A percentile compares a stretch with the other conserved stretches of the same genome.
These are phyloP conservation scores for Gadopsis marmoratus DNA, from an alignment of 2,797 vertebrate genomes.

Conservation along the genomic window DNA sequence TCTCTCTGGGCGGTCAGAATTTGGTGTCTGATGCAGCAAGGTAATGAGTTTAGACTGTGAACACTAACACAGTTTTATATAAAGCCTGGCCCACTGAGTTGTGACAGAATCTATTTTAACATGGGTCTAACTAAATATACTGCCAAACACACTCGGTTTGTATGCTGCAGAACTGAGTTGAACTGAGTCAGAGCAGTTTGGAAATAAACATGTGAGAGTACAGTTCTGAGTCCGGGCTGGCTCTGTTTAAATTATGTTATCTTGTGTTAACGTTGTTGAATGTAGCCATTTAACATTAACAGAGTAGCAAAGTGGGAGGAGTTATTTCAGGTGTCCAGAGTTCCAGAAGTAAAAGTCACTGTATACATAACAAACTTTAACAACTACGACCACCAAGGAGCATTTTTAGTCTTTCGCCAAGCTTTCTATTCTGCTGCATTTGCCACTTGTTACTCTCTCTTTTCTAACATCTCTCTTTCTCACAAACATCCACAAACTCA, in stretches of 20 bases:
- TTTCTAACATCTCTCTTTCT: background rate
- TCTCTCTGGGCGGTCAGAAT: slow-evolving; percentile 55
- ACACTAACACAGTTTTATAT: slow-evolving; percentile 75
- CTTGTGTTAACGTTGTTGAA: background rate
- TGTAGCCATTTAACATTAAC: background rate
- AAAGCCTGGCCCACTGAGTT: slow-evolving; percentile 58
- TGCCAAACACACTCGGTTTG: slow-evolving; percentile 39
- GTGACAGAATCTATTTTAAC: slow-evolving; percentile 60
- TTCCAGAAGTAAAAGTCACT: background rate
- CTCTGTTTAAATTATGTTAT: background rate
- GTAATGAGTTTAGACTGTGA: slow-evolving; percentile 75
- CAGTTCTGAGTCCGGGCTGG: background rate
- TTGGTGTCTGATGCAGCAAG: slow-evolving; percentile 53
- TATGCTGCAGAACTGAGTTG: slow-evolving; percentile 15
- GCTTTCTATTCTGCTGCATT: background rate
- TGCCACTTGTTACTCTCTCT: background rate
- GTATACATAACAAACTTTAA: background rate
- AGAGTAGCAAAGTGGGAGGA: background rate
- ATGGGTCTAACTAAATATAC: slow-evolving; percentile 36
- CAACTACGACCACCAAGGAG: background rate
- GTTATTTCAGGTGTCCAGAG: background rate
- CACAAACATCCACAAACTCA: background rate
- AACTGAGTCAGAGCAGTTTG: slow-evolving; percentile 42
- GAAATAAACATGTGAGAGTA: slow-evolving; percentile 3
- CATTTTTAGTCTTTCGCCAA: background rate